phyloP scores from a whole-genome alignment of 1,140 invertebrate species.

The Heliconius congener region DNA sequence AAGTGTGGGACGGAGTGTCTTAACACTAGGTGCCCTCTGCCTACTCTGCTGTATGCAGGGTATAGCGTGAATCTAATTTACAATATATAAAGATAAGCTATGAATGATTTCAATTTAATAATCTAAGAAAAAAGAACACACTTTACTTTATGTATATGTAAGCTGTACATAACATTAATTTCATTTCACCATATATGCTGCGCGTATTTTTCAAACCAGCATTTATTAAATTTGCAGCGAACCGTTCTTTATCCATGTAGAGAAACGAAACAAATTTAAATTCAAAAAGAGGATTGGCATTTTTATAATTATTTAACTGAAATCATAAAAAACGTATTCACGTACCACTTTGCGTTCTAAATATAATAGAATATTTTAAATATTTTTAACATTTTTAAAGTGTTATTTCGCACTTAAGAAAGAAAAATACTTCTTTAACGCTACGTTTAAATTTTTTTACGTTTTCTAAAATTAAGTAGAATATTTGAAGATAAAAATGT shows the following conservation, averaged over 20 bases:
- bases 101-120: too few relatives aligned
- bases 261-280: background rate
- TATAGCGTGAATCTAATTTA: too few relatives aligned
- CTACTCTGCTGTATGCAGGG: too few relatives aligned
- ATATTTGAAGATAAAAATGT: background rate
- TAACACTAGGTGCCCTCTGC: too few relatives aligned
- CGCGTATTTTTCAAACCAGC: background rate
- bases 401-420: too few relatives aligned
- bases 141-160: too few relatives aligned
- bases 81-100: background rate
- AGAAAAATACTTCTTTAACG: too few relatives aligned
- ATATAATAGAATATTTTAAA: background rate
- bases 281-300: background rate
- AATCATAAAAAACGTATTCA: background rate
- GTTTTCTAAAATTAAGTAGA: too few relatives aligned
- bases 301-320: background rate
- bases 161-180: background rate
- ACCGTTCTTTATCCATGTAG: background rate
- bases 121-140: too few relatives aligned
- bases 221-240: conserved; percentile 4
- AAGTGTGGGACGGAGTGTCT: too few relatives aligned
- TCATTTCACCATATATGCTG: background rate
- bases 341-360: background rate
- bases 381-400: too few relatives aligned
- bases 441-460: too few relatives aligned